Evolutionary conservation across 2,888 invertebrate genomes (phyloP).

Genomic region (Phaonia tiefii): DNA sequence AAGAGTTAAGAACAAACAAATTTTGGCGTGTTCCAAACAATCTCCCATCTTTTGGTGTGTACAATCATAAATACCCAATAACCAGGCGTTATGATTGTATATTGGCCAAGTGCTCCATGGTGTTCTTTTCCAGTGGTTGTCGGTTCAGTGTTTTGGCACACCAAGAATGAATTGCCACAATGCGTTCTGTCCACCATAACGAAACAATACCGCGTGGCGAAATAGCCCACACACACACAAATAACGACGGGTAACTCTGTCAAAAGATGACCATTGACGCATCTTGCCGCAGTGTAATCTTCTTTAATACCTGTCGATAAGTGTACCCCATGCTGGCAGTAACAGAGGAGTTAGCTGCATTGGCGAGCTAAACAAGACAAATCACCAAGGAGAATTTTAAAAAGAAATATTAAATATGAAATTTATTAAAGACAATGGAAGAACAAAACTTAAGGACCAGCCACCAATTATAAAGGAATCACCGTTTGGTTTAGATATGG

Average conservation of each 20-base stretch:
- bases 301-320: constrained; percentile 60
- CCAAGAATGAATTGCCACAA: constrained; percentile 30
- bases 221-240: constrained; percentile 21
- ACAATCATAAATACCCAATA: constrained; percentile 59
- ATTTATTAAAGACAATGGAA: too few species aligned
- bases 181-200: neutral
- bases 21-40: constrained; percentile 24
- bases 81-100: neutral
- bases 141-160: constrained; percentile 15
- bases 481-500: too few species aligned
- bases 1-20: neutral
- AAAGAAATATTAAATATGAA: neutral
- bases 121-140: neutral
- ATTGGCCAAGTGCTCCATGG: neutral
- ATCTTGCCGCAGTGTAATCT: constrained; percentile 27
- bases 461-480: too few species aligned
- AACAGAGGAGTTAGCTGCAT: neutral
- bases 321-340: constrained; percentile 64
- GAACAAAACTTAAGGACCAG: neutral
- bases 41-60: constrained; percentile 64
- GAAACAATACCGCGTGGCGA: too few species aligned
- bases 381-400: neutral
- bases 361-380: neutral
- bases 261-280: too few species aligned
- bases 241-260: neutral